These are phyloP conservation scores for Corythornis vintsioides DNA, from an alignment of 2,113 vertebrate species.

Conservation along the genomic window DNA sequence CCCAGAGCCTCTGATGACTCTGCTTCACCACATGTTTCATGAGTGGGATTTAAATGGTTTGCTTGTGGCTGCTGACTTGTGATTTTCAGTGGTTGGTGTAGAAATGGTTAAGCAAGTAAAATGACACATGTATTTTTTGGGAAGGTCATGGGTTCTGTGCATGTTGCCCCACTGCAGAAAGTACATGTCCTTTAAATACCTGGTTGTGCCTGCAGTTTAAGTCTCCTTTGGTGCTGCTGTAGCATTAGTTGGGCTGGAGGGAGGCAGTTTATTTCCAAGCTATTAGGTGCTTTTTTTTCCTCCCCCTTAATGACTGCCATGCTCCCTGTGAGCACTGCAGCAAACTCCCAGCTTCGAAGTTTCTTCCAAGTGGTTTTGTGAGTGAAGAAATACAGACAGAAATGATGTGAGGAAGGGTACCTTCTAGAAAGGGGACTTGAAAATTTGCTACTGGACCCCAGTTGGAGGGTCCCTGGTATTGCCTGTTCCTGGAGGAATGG, in stretches of 20 bases:
- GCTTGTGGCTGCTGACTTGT: neutral
- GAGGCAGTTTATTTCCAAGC: neutral
- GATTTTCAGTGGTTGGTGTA: neutral
- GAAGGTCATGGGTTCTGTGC: neutral
- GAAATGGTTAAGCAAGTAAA: neutral
- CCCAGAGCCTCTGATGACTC: neutral
- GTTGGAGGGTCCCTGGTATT: fast-evolving
- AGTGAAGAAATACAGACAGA: neutral
- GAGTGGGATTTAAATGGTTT: neutral
- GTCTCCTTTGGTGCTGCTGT: neutral
- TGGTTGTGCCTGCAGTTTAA: neutral
- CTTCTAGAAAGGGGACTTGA: neutral
- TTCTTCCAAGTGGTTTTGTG: neutral
- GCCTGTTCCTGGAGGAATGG: fast-evolving
- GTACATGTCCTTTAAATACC: neutral
- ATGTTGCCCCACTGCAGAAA: neutral
- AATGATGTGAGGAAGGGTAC: neutral
- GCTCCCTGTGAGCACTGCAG: neutral
- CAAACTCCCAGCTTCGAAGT: neutral
- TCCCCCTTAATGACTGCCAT: neutral
- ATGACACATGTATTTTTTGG: neutral
- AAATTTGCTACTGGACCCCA: neutral
- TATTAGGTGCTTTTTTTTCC: neutral
- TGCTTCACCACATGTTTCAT: neutral
- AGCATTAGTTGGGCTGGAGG: neutral